phyloP scores from a whole-genome alignment of 2,113 vertebrate genomes.

The Gila orcuttii region DNA sequence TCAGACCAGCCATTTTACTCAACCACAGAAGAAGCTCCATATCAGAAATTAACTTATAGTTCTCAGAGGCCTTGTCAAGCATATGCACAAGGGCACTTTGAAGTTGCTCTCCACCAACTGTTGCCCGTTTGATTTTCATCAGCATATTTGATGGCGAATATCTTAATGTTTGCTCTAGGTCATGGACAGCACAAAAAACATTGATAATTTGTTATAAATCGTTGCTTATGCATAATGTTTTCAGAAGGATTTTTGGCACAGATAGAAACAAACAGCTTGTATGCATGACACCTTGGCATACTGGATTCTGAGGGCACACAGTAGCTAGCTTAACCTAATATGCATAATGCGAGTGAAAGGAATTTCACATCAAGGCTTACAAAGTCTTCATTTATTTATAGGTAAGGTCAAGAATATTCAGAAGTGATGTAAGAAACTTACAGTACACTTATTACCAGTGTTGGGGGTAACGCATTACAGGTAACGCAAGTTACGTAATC shows the following conservation, averaged over 20 bases:
- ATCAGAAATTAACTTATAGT: slow-evolving; percentile 45
- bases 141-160: slow-evolving; percentile 5
- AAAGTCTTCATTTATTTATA: neutral
- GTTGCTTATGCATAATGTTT: slow-evolving; percentile 5
- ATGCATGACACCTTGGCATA: slow-evolving; percentile 12
- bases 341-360: slow-evolving; percentile 9
- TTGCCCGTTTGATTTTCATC: slow-evolving; percentile 37
- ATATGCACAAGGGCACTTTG: slow-evolving; percentile 25
- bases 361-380: neutral
- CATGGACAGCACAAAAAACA: neutral
- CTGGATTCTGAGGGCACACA: neutral
- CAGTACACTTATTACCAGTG: neutral
- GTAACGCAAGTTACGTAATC: too few species aligned
- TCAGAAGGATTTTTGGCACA: slow-evolving; percentile 15
- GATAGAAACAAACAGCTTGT: slow-evolving; percentile 29
- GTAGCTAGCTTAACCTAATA: neutral
- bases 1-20: slow-evolving; percentile 52
- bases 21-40: slow-evolving; percentile 52
- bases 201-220: neutral
- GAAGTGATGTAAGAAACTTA: neutral
- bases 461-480: too few species aligned
- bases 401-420: neutral
- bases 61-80: slow-evolving; percentile 1
- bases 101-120: slow-evolving; percentile 58
- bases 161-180: slow-evolving; percentile 15